Percentiles rank a stretch among this genome's conserved stretches.
These are phyloP conservation scores for Corynorhinus townsendii DNA, from an alignment of 2,113 vertebrate species.

Conservation along the genomic window DNA sequence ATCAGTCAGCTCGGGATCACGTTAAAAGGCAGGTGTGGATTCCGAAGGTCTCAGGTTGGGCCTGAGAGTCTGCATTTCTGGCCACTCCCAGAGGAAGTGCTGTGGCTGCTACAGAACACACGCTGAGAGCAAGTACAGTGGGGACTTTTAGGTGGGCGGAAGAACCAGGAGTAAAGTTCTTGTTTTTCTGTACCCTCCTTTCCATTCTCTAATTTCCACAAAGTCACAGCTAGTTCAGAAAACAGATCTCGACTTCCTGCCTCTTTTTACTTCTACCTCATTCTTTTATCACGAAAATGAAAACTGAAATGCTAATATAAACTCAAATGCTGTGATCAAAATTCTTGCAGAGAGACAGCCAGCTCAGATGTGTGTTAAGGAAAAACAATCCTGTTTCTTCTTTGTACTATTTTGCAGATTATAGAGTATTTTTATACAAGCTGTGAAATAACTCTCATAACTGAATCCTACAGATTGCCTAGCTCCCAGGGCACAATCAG, in stretches of 20 bases:
- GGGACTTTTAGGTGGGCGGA: neutral
- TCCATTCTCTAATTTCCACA: neutral
- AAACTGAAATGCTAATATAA: neutral
- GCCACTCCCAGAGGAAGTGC: too few species aligned
- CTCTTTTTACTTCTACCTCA: neutral
- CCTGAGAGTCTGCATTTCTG: neutral
- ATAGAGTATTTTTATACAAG: neutral
- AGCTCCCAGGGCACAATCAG: neutral
- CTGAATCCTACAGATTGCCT: neutral
- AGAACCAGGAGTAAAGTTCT: neutral
- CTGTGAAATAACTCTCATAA: neutral
- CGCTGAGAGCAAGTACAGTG: neutral
- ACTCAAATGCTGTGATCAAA: neutral
- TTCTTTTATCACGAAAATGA: neutral
- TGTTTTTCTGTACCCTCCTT: neutral
- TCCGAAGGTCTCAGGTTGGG: neutral
- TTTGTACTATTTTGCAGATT: neutral
- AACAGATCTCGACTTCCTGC: neutral
- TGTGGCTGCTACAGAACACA: neutral
- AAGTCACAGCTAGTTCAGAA: neutral
- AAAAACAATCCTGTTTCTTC: neutral
- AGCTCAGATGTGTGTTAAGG: neutral
- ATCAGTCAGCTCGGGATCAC: neutral
- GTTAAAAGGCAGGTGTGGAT: neutral
- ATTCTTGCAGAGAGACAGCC: neutral